phyloP scores from a whole-genome alignment of 1,140 invertebrate genomes.

The Drosophila pseudoobscura region DNA sequence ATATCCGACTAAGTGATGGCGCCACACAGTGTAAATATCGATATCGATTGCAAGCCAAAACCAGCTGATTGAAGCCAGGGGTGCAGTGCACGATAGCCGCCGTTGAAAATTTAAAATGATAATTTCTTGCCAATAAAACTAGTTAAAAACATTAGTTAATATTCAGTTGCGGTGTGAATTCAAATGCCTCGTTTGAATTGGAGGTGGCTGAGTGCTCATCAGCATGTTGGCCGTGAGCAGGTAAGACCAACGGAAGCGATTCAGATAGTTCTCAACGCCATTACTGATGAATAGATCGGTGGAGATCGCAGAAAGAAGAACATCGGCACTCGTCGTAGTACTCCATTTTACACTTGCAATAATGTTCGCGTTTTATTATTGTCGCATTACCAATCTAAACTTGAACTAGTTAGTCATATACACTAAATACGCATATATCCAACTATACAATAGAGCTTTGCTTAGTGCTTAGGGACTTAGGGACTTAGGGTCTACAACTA shows the following conservation, averaged over 20 bases:
- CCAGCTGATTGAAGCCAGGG: slow-evolving; percentile 23
- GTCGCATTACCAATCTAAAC: slow-evolving; percentile 79
- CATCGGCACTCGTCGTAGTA: too few relatives aligned
- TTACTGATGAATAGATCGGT: slow-evolving; percentile 44
- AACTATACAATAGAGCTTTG: slow-evolving; percentile 74
- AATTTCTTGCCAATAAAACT: not conserved
- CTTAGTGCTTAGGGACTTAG: slow-evolving; percentile 47
- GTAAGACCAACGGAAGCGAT: slow-evolving; percentile 29
- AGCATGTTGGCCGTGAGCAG: slow-evolving; percentile 17
- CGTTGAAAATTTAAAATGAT: not conserved
- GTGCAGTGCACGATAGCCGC: not conserved
- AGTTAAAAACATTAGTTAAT: not conserved
- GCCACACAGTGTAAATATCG: too few relatives aligned
- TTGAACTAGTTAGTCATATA: slow-evolving; percentile 58
- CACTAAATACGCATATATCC: slow-evolving; percentile 56
- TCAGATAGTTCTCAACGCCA: slow-evolving; percentile 33
- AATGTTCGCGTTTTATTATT: slow-evolving; percentile 78
- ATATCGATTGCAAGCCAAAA: not conserved
- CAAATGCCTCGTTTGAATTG: too few relatives aligned
- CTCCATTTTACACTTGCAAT: slow-evolving; percentile 35
- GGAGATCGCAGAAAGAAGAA: too few relatives aligned
- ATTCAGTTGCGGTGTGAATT: not conserved
- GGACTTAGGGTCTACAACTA: slow-evolving; percentile 53
- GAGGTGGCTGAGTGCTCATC: not conserved
- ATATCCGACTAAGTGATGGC: too few relatives aligned